Conservation (phyloP, 2,888 invertebrate genomes). For the Dicyrtomina minuta region DNA sequence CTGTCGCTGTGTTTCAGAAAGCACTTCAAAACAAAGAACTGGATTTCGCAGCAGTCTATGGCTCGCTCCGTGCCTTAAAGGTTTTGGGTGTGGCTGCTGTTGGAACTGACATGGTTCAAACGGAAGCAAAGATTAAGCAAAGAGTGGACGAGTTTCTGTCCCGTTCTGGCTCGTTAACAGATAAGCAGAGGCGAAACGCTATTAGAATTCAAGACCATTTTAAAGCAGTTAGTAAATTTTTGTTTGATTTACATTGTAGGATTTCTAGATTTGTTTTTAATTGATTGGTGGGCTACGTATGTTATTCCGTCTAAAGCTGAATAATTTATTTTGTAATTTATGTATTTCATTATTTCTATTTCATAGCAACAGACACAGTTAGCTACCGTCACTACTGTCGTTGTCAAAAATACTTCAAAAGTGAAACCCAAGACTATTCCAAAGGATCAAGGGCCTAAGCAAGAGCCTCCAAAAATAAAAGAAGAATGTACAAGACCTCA, state of each 20-base stretch:
- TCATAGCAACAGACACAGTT: neutral
- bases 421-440: neutral
- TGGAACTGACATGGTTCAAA: neutral
- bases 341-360: too few relatives aligned
- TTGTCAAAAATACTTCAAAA: neutral
- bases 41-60: slow-evolving; percentile 4
- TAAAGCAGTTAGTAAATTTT: neutral
- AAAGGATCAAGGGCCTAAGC: neutral
- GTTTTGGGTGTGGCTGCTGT: neutral
- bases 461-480: neutral
- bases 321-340: too few relatives aligned
- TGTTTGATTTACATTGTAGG: neutral
- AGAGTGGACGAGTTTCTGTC: neutral
- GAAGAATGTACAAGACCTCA: neutral
- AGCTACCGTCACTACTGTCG: neutral
- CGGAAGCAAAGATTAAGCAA: neutral
- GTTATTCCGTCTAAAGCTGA: too few relatives aligned
- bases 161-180: neutral
- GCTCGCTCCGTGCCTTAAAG: neutral
- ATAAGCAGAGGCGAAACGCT: neutral
- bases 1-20: neutral
- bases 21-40: neutral
- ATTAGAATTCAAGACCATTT: neutral
- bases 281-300: too few relatives aligned
- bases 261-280: neutral